Evolutionary conservation across 64 coral and sea anemone species (phyloP), one percentile per base, ranked within the genome.

Genomic region (Dendronephthya gigantea): DNA sequence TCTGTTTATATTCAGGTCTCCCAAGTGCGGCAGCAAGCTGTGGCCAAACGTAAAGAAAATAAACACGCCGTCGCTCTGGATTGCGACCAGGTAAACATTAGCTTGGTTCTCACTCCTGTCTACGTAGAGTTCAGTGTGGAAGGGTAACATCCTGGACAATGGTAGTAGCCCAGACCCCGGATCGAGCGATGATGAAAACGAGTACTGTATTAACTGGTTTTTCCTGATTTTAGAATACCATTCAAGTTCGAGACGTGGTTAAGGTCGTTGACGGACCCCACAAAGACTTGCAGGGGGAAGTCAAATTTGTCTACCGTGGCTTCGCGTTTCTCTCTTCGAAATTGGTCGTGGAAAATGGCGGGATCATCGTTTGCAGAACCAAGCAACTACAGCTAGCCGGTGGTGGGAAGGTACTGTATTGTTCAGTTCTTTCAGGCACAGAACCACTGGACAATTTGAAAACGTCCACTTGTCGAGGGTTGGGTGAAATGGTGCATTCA

Each of bases 251-350:
- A 56, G 94, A 97, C 40, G 93, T 97, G 19, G 92, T 97, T 1
- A 97, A 91, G 88, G 94, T 97, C 40, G 87, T 93, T 51, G 94
- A 97, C 82, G 94, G 94, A 40, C 92, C 94, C 12, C 94, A 97
- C 87, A 79, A 34, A 33, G 91, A 89, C 79, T 36, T 92, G 45
- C 94, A 97, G 45, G 94, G 94, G 17, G 94, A 97, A 87, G 93
- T 97, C 37, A 97, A 93, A 82, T 92, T 93, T 83, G 84, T 97
- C 15, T 97, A 97, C 82, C 90, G 94, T 34, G 93, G 94, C 68
- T 97, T 97, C 91, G 91, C 92, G 7, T 97, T 97, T 74, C 69
- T 97, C 16, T 97, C 92, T 39, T 97, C 94, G 48, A 97, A 97
- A 75, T 93, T 97, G 94, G 91, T 97, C 4, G 90, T 97, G 41